Percentiles rank a stretch among this genome's conserved stretches.
phyloP scores from a whole-genome alignment of 1,140 invertebrate genomes.

The Leptinotarsa undecemlineata region DNA sequence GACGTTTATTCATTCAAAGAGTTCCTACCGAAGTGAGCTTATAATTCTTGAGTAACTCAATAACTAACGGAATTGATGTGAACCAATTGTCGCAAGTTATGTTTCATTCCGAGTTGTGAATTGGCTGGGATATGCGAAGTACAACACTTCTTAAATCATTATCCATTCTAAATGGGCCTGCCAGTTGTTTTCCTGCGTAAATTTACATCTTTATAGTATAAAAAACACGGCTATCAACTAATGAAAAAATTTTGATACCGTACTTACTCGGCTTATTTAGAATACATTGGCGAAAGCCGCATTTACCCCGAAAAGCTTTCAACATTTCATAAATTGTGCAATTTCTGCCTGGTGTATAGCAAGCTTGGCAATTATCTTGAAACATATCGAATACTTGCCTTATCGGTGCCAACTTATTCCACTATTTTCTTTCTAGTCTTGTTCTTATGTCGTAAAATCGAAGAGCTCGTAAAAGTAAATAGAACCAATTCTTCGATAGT shows the following conservation, averaged over 20 bases:
- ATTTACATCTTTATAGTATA: constrained; percentile 45
- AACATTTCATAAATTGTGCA: constrained; percentile 51
- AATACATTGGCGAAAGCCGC: too few relatives aligned
- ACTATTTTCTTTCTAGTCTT: constrained; percentile 50
- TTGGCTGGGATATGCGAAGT: constrained; percentile 34
- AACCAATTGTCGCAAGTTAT: background rate
- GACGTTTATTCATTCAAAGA: constrained; percentile 10
- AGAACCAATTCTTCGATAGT: constrained; percentile 21
- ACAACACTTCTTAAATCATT: constrained; percentile 50
- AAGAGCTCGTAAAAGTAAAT: constrained; percentile 33
- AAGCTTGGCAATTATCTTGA: background rate
- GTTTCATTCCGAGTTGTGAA: constrained; percentile 26
- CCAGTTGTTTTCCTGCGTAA: constrained; percentile 50
- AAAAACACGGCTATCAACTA: constrained; percentile 5
- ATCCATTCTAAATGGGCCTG: constrained; percentile 43
- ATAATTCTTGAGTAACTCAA: constrained; percentile 46
- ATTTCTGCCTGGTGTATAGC: background rate
- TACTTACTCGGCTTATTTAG: constrained; percentile 17
- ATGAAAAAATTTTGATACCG: constrained; percentile 12
- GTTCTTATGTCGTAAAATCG: constrained; percentile 44
- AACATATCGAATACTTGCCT: constrained; percentile 13
- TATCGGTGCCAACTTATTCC: constrained; percentile 22
- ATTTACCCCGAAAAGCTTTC: constrained; percentile 52
- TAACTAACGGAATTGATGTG: constrained; percentile 2
- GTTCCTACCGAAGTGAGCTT: background rate